phyloP scores from a whole-genome alignment of 64 coral and sea anemone species.

The Pocillopora damicornis region DNA sequence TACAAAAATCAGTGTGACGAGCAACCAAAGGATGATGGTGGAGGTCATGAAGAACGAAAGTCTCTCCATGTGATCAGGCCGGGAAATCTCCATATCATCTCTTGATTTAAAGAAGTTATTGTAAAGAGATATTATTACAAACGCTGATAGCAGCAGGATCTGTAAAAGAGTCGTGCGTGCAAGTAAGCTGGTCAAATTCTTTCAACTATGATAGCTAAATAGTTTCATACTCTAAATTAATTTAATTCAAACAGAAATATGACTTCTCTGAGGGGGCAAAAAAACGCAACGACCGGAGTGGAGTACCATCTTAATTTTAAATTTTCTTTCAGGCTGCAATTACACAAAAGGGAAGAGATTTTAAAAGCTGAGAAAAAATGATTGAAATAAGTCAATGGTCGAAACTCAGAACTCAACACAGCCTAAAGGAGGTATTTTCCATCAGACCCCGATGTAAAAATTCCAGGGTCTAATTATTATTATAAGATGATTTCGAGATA shows the following conservation, averaged over 20 bases:
- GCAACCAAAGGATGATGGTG: neutral
- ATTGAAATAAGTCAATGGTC: too few species aligned
- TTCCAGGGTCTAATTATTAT: too few species aligned
- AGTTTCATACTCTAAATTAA: too few species aligned
- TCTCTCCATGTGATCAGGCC: neutral
- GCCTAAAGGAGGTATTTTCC: too few species aligned
- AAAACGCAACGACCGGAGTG: too few species aligned
- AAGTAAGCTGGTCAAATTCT: neutral
- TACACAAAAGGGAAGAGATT: too few species aligned
- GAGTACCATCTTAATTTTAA: too few species aligned
- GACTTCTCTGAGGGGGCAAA: neutral
- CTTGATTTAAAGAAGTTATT: neutral
- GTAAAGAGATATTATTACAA: neutral
- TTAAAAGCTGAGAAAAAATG: too few species aligned
- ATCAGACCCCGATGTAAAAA: too few species aligned
- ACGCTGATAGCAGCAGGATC: conserved; percentile 16
- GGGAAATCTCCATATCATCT: neutral
- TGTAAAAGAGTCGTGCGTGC: neutral
- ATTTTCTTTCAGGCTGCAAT: too few species aligned
- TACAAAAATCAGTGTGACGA: neutral
- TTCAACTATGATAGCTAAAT: neutral
- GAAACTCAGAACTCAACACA: too few species aligned
- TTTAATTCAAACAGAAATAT: neutral
- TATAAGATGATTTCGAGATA: too few species aligned
- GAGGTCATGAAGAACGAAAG: neutral